Evolutionary conservation across 1,140 invertebrate species (phyloP), one percentile per base, ranked within the genome.

Genomic region (Diachasma alloeum): DNA sequence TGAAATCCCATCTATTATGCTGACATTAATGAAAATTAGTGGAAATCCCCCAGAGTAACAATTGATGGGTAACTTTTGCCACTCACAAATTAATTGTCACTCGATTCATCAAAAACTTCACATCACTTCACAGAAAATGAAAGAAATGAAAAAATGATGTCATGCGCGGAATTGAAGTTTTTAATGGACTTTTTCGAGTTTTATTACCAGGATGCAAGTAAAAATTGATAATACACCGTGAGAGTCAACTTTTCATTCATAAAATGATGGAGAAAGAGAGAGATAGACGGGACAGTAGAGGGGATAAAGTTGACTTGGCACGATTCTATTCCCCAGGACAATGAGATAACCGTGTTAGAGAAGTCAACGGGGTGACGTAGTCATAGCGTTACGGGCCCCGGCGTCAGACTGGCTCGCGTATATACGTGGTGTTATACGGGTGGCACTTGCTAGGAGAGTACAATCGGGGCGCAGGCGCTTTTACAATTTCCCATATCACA

Each of bases 301-400:
- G 69, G 22, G 42, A 2, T 22, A 6, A 6, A 31, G 31, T 31
- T 31, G 31, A 69, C 67, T 69, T 42, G 19, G 36, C 39, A 42
- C 10, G 46, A 46, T 71, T 24, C 22, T 71, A 71, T 48, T n/a
- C 19, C 17, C 69, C 19, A 48, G 24, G 24, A 26, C 19, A 71
- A 71, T 46, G 19, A 4, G 42, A 48, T 17, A 24, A 0, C 19
- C 37, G 46, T 15, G 9, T 1, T 6, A 56, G 6, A 56, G 6
- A 56, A n/a, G 17, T 31, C 17, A 72, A 17, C 22, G 17, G 56
- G 24, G 53, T 42, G 10, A 74, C 19, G 42, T 87, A 87, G 84
- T 88, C 86, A 87, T 87, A 83, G 81, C 84, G 84, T 86, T 81
- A 83, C 88, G 87, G 85, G 84, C 84, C 83, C 84, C 86, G 86